Evolutionary conservation across 2,797 vertebrate genomes (phyloP).

Genomic region (Paedocypris micromegethes): DNA sequence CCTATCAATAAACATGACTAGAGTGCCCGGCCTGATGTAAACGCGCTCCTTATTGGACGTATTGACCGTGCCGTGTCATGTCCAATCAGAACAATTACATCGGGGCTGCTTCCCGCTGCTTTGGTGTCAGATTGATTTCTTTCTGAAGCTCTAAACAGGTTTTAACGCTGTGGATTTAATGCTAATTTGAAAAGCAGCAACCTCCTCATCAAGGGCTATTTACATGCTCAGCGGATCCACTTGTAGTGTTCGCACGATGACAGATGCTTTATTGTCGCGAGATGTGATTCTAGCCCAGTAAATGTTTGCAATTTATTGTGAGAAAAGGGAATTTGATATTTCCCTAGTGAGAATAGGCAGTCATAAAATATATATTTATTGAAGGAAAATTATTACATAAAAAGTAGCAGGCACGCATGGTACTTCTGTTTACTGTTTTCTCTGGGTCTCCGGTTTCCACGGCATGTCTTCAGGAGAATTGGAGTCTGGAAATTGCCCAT

Average conservation of each 20-base stretch:
- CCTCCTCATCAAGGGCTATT: slow-evolving; percentile 1
- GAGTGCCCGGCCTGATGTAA: slow-evolving; percentile 65
- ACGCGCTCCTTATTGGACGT: slow-evolving; percentile 74
- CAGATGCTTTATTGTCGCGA: background rate
- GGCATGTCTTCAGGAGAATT: no score
- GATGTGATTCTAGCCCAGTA: background rate
- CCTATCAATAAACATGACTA: slow-evolving; percentile 72
- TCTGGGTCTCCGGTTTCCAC: no score
- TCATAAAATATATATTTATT: no score
- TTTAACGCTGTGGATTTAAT: slow-evolving; percentile 21
- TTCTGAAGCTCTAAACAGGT: slow-evolving; percentile 46
- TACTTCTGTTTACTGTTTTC: no score
- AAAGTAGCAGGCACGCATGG: no score
- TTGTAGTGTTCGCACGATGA: no score
- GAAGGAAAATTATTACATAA: no score
- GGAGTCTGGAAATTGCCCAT: no score
- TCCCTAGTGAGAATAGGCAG: no score
- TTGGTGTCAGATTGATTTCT: slow-evolving; percentile 70
- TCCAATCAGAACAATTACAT: slow-evolving; percentile 71
- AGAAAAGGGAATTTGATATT: no score
- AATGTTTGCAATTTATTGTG: no score
- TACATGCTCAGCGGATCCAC: no score
- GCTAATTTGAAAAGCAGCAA: slow-evolving; percentile 25
- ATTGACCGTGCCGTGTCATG: slow-evolving; percentile 72
- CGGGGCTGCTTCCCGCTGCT: slow-evolving; percentile 50